Base-by-base conservation (phyloP, 2,113 vertebrate species). In the Echinops telfairi region DNA sequence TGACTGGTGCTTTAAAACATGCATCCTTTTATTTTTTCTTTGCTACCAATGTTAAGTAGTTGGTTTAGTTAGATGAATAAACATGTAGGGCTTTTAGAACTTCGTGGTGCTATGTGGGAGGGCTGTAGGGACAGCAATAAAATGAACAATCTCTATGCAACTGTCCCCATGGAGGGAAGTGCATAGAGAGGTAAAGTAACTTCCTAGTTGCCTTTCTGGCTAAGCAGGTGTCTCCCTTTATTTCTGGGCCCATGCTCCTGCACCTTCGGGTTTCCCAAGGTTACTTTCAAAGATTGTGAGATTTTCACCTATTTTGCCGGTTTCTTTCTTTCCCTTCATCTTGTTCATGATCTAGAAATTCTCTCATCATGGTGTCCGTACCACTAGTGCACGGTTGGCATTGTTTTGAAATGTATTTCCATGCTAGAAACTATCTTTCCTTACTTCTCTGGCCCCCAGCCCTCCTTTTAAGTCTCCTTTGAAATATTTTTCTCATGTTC, bases 61-160 rank as follows among this genome's bases (percentile, higher is more conserved):
- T 89, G 47, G 27, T 60, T 95, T 87, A 58, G 27, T 77, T 8
- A 43, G 25, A 91, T 92, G 84, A 57, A 33, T 89, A 83, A 87
- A 29, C 86, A 12, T 36, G 29, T 23, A 91, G 43, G 77, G n/a
- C 57, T 31, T 53, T 88, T 91, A 86, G 92, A 95, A 80, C 10
- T 88, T 58, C 64, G 27, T 19, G 40, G 6, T 33, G 31, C 47
- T 92, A 92, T 20, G 19, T 64, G 62, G 62, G 22, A 62, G 60
- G 62, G 20, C 27, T 2, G 11, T 31, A 31, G 68, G 62, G 89
- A 92, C 85, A 10, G 62, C 83, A 77, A 33, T 77, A 79, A 83
- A 83, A 81, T 58, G 20, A 89, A 33, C 25, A 57, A 80, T 84
- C 2, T 53, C 3, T 6, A 4, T 57, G 31, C 78, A 76, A 89